Conservation (phyloP, 2,888 invertebrate genomes). For the Pseudococcus longispinus region DNA sequence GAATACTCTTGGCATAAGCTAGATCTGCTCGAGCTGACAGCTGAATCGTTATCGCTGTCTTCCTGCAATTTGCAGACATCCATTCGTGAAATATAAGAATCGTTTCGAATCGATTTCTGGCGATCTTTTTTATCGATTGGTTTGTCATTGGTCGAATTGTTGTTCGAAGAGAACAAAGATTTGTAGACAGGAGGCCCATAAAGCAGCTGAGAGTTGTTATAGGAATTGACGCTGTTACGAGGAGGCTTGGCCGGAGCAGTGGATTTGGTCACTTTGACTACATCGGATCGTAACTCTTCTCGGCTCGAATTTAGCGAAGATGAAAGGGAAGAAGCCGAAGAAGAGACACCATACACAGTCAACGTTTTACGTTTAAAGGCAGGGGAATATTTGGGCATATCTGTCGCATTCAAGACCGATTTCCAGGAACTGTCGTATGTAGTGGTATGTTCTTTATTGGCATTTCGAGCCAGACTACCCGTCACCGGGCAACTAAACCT, state of each 20-base stretch:
- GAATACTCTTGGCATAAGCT: slow-evolving; percentile 79
- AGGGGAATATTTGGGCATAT: slow-evolving; percentile 80
- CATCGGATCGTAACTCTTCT: slow-evolving; percentile 60
- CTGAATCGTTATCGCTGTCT: slow-evolving; percentile 87
- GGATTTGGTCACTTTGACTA: slow-evolving; percentile 51
- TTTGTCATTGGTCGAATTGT: background rate
- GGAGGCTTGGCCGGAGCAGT: slow-evolving; percentile 46
- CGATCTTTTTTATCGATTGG: background rate
- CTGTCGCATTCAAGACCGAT: slow-evolving; percentile 61
- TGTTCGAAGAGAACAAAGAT: slow-evolving; percentile 33
- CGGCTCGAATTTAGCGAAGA: slow-evolving; percentile 61
- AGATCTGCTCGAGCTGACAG: slow-evolving; percentile 83
- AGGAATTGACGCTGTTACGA: slow-evolving; percentile 46
- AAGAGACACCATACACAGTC: slow-evolving; percentile 67
- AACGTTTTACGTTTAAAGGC: slow-evolving; percentile 80
- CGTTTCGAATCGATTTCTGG: background rate
- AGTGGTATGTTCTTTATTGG: background rate
- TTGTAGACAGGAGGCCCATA: slow-evolving; percentile 49
- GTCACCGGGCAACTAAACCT: background rate
- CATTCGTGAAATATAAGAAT: slow-evolving; percentile 43
- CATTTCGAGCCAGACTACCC: slow-evolving; percentile 23
- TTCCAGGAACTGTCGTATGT: slow-evolving; percentile 55
- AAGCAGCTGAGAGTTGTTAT: slow-evolving; percentile 55
- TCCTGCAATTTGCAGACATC: slow-evolving; percentile 62
- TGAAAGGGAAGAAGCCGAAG: slow-evolving; percentile 59